Base-by-base conservation (phyloP, 2,888 invertebrate species). In the Megaustenia siamemsis region DNA sequence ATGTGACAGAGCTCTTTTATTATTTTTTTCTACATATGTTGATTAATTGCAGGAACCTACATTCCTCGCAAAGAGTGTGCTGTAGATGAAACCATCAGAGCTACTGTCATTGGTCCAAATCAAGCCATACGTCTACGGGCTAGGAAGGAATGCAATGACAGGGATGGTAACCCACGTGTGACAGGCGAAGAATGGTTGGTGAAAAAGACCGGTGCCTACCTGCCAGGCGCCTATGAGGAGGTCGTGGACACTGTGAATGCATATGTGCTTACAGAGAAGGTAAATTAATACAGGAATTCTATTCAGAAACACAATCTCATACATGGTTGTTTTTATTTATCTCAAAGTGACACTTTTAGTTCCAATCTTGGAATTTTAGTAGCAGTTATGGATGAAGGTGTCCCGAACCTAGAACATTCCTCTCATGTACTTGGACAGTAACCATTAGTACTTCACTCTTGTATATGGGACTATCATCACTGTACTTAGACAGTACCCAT, bases 181-280 rank as follows among this genome's bases (percentile, higher is more conserved):
- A 92, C 92, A 24, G 91, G 95, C 4, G 95, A 95, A 89, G 94
- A 95, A 89, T 95, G 95, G 95, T 90, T 95, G 32, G 94, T 94
- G 3, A 94, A 94, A 88, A 93, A 94, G 88, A 93, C 92, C 6
- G 95, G 95, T 21, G 94, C 95, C 10, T 95, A 95, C 89, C 90
- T 95, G 53, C 95, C 95, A n/a, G 94, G 94, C 12, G 95, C 94
- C 3, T 94, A 95, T 88, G 95, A 95, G 88, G 94, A 95, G 88
- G 94, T 95, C 10, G 93, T 95, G 4, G 93, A 94, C 87, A 90
- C 94, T 71, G 94, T 95, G 38, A 92, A 94, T 87, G 95, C 95
- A 10, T 93, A 94, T 89, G 94, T 95, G 12, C 92, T 95, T 73
- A 95, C 94, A 35, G 95, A 95, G 82, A 95, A 95, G 92, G 94